phyloP scores from a whole-genome alignment of 2,888 invertebrate genomes.

The Rhingia campestris region DNA sequence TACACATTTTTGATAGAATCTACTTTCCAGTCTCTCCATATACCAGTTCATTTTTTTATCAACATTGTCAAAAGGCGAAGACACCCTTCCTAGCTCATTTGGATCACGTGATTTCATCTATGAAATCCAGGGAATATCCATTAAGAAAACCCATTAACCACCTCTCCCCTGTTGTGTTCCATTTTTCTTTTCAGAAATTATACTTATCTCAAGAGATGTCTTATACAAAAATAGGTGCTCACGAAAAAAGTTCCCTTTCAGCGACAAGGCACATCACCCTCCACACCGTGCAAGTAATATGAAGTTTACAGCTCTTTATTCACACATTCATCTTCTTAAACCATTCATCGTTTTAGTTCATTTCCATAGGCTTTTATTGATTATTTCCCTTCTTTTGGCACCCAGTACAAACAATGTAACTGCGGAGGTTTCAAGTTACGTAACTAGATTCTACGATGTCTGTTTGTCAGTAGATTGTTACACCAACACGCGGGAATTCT shows the following conservation, averaged over 20 bases:
- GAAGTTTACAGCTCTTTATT: constrained; percentile 43
- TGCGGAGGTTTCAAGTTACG: constrained; percentile 15
- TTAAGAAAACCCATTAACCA: constrained; percentile 37
- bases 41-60: neutral
- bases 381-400: constrained; percentile 5
- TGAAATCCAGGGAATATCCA: constrained; percentile 15
- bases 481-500: constrained; percentile 8
- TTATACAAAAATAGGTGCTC: neutral
- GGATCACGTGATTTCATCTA: constrained; percentile 17
- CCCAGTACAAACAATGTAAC: neutral
- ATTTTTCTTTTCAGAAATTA: constrained; percentile 2
- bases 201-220: constrained; percentile 9
- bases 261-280: constrained; percentile 6
- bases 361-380: constrained; percentile 49
- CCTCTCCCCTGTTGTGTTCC: neutral
- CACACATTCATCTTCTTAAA: constrained; percentile 48
- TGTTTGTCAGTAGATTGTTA: constrained; percentile 25
- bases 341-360: constrained; percentile 56
- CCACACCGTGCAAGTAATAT: constrained; percentile 43
- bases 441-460: constrained; percentile 31
- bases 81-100: constrained; percentile 16
- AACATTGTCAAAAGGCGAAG: constrained; percentile 16
- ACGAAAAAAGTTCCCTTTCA: constrained; percentile 9
- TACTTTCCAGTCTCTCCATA: neutral
- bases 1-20: neutral